Evolutionary conservation across 2,888 invertebrate genomes (phyloP), one percentile per base, ranked within the genome.

Genomic region (Teinopalpus imperialis): DNA sequence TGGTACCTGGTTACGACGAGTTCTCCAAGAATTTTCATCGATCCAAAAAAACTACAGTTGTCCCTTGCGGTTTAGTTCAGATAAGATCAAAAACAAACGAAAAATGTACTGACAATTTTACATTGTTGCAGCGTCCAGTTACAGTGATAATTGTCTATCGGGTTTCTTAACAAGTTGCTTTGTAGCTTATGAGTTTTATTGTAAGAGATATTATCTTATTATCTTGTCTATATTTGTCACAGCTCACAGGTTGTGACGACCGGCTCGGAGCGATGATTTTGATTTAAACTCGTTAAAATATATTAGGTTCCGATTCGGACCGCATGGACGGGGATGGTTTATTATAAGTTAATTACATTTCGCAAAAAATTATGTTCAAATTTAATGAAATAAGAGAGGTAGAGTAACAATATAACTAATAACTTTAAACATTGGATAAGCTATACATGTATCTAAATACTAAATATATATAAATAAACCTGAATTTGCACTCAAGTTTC

Each of bases 1-100:
- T 13, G 18, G 29, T 39, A 29, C 27, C 37, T 27, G 36, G n/a
- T n/a, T n/a, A n/a, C n/a, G n/a, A n/a, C n/a, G 26, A 21, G 26
- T 26, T 18, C 20, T 5, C 9, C 9, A 30, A 30, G 29, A 13
- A 40, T 23, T 30, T 30, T 40, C 39, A 20, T 14, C 13, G 21
- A 40, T 29, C 14, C 24, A 40, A 36, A 36, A 41, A 31, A 29
- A 21, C 43, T 27, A 14, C 43, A 43, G n/a, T 32, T 43, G 35
- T 29, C 43, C 7, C 6, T 5, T 36, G 29, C 14, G 29, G 21
- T 30, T 27, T 21, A 1, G 27, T 29, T 23, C 12, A 21, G 39
- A 41, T 32, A 24, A 13, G 23, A 39, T 29, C 39, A 26, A 16
- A 26, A 26, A 34, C 27, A 29, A 18, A 23, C 21, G 8, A 29